Conservation (phyloP, 2,888 invertebrate genomes). For the Parnassius smintheus region DNA sequence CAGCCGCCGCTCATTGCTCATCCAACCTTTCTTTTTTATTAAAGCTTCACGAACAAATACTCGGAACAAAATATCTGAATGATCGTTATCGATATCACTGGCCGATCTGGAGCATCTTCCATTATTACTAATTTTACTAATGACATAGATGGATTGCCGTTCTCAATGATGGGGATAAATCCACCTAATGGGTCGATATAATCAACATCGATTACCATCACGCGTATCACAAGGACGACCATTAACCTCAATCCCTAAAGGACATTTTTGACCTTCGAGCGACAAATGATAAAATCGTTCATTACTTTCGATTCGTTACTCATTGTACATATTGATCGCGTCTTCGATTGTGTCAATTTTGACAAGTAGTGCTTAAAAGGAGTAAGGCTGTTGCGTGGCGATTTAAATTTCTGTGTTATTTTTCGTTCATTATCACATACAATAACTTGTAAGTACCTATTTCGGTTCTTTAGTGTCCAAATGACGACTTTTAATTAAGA, state of each 20-base stretch:
- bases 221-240: conserved; percentile 50
- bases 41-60: conserved; percentile 52
- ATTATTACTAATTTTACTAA: conserved; percentile 43
- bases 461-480: conserved; percentile 19
- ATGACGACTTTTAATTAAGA: conserved; percentile 22
- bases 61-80: conserved; percentile 55
- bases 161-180: conserved; percentile 40
- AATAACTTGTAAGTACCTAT: conserved; percentile 11
- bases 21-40: conserved; percentile 42
- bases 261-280: conserved; percentile 59
- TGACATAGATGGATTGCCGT: conserved; percentile 43
- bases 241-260: conserved; percentile 68
- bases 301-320: conserved; percentile 47
- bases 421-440: conserved; percentile 21
- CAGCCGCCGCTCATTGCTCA: conserved; percentile 49
- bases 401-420: conserved; percentile 27
- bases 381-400: conserved; percentile 35
- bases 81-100: conserved; percentile 49
- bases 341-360: conserved; percentile 46
- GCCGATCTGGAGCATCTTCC: conserved; percentile 52
- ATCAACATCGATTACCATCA: conserved; percentile 39
- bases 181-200: conserved; percentile 58
- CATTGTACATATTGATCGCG: conserved; percentile 37
- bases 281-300: conserved; percentile 55
- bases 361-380: conserved; percentile 42